phyloP scores from a whole-genome alignment of 2,888 invertebrate genomes.

The Melolontha melolontha region DNA sequence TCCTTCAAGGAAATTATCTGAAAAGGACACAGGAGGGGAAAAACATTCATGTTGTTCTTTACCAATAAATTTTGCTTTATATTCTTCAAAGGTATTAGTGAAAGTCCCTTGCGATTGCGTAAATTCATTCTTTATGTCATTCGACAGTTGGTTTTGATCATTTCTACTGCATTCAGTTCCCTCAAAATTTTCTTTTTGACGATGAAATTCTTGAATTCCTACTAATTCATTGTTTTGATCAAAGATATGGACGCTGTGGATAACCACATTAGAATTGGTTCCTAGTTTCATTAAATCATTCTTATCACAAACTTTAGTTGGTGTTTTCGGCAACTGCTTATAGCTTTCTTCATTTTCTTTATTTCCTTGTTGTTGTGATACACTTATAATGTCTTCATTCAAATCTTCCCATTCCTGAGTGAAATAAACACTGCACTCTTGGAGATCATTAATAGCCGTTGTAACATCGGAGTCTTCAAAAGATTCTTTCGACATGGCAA shows the following conservation, averaged over 20 bases:
- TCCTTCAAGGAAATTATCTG: no score
- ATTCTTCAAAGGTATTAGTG: neutral
- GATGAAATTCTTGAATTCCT: conserved; percentile 30
- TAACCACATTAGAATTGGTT: conserved; percentile 14
- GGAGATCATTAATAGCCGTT: conserved; percentile 21
- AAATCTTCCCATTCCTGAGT: conserved; percentile 35
- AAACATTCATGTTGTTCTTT: neutral
- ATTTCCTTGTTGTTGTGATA: neutral
- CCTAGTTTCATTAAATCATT: neutral
- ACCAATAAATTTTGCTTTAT: neutral
- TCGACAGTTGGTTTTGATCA: neutral
- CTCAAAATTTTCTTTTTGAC: neutral
- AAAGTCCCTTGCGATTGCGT: neutral
- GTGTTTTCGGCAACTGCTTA: no score
- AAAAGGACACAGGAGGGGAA: no score
- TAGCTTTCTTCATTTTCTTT: neutral
- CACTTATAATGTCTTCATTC: neutral
- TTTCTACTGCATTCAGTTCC: neutral
- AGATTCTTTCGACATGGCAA: neutral
- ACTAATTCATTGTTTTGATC: conserved; percentile 31
- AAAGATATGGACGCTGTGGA: conserved; percentile 39
- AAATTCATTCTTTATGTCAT: neutral
- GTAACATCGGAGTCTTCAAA: conserved; percentile 28
- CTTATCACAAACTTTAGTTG: neutral
- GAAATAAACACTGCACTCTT: conserved; percentile 35